phyloP scores from a whole-genome alignment of 2,888 invertebrate species.

The Orgyia antiqua region DNA sequence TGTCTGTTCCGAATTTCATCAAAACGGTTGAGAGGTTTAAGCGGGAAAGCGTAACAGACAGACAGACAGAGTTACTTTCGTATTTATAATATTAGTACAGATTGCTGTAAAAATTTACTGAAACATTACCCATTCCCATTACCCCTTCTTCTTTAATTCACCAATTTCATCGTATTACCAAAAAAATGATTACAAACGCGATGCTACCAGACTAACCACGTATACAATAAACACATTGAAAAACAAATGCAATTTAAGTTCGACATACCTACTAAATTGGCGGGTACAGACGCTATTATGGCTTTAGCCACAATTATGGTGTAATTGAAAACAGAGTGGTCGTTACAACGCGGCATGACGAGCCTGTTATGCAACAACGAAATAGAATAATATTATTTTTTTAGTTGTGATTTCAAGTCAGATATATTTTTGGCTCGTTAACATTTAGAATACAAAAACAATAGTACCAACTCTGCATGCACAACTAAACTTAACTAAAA shows the following conservation, averaged over 20 bases:
- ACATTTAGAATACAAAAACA: no score
- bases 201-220: conserved; percentile 20
- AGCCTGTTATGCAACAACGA: conserved; percentile 25
- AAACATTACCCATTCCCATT: no score
- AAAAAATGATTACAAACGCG: conserved; percentile 12
- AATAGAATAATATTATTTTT: conserved; percentile 24
- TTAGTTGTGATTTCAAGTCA: conserved; percentile 9
- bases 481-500: no score
- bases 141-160: no score
- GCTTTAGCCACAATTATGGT: conserved; percentile 63
- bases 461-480: no score
- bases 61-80: no score
- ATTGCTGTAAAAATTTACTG: no score
- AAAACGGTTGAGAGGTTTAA: no score
- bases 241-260: conserved; percentile 66
- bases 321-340: conserved; percentile 72
- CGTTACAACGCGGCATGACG: conserved; percentile 51
- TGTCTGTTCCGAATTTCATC: no score
- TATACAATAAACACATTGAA: conserved; percentile 34
- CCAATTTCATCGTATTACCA: background rate
- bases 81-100: no score
- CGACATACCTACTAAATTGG: conserved; percentile 52
- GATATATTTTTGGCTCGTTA: no score
- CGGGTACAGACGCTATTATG: conserved; percentile 53
- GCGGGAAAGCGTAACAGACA: no score